phyloP scores from a whole-genome alignment of 2,797 vertebrate species.

The Salmo trutta region DNA sequence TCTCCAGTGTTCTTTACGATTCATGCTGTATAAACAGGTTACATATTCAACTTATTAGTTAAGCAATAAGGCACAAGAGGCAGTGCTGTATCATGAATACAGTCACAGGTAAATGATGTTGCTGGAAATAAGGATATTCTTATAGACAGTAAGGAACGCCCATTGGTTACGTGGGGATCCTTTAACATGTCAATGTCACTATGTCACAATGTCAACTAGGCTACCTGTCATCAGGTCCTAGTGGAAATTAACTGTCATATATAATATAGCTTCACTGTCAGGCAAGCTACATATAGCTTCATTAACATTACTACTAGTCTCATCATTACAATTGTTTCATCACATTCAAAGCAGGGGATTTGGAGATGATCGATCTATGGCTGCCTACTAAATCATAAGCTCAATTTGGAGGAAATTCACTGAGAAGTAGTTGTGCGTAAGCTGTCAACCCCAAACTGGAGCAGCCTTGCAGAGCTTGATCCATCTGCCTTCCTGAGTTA shows the following conservation, averaged over 20 bases:
- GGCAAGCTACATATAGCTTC: neutral
- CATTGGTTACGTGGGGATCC: neutral
- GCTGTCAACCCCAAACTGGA: slow-evolving; percentile 56
- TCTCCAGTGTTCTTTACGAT: neutral
- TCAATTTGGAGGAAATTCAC: slow-evolving; percentile 42
- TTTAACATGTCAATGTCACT: neutral
- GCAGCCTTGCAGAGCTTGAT: slow-evolving; percentile 64
- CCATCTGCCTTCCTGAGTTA: slow-evolving; percentile 60
- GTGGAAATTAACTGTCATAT: neutral
- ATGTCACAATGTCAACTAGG: neutral
- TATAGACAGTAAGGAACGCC: neutral
- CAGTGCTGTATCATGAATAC: too few species aligned
- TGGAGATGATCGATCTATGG: neutral
- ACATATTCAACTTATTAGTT: neutral
- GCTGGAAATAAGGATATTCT: neutral
- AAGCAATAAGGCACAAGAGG: too few species aligned
- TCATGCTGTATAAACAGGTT: neutral
- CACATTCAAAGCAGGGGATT: slow-evolving; percentile 1
- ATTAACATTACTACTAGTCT: neutral
- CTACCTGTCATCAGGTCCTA: neutral
- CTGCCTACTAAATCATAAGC: neutral
- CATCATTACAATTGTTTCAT: neutral
- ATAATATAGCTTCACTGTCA: neutral
- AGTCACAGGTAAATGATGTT: too few species aligned
- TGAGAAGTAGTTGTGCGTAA: slow-evolving; percentile 43